phyloP scores from a whole-genome alignment of 2,113 vertebrate species.

The Myotis yumanensis region DNA sequence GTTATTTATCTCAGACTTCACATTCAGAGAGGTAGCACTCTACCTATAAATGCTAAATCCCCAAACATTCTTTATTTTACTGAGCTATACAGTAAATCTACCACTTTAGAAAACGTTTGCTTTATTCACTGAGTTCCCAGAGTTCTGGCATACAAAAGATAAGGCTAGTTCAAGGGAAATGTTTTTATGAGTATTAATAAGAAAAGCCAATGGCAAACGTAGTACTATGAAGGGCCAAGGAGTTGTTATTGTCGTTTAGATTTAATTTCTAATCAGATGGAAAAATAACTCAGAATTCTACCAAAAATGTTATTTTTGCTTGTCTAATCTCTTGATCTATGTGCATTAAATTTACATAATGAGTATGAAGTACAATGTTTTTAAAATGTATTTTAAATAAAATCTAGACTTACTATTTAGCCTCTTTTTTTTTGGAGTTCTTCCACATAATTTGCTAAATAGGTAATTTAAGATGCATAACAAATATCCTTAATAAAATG shows the following conservation, averaged over 20 bases:
- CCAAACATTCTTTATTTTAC: not conserved
- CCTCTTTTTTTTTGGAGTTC: constrained; percentile 2
- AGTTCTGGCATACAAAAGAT: not conserved
- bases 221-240: not conserved
- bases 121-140: not conserved
- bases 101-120: not conserved
- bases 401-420: constrained; percentile 25
- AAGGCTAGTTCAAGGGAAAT: not conserved
- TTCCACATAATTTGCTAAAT: constrained; percentile 38
- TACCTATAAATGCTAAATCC: not conserved
- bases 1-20: not conserved
- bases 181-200: constrained; percentile 30
- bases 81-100: not conserved
- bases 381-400: not conserved
- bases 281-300: constrained; percentile 4
- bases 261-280: constrained; percentile 11
- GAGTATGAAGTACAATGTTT: not conserved
- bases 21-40: not conserved
- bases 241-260: not conserved
- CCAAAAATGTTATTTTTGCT: not conserved
- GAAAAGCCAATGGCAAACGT: not conserved
- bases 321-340: not conserved
- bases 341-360: not conserved
- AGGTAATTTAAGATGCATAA: not conserved
- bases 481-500: not conserved